phyloP scores from a whole-genome alignment of 2,888 invertebrate species.

The Caenorhabditis panamensis region DNA sequence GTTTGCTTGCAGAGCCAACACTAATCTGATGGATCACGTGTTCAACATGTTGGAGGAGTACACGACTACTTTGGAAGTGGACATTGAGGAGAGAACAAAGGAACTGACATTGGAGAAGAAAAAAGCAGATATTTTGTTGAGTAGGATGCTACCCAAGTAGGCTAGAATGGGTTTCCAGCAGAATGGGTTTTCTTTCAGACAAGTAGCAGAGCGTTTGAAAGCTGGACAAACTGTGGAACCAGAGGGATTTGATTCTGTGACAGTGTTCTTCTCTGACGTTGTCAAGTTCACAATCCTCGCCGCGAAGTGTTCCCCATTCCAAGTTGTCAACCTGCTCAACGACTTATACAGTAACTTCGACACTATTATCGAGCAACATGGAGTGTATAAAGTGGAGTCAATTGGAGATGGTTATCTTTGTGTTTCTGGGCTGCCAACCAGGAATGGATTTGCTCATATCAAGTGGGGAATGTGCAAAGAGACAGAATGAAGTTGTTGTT shows the following conservation, averaged over 20 bases:
- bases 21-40: slow-evolving; percentile 78
- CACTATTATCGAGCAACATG: slow-evolving; percentile 75
- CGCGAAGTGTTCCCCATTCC: slow-evolving; percentile 75
- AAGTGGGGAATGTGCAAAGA: slow-evolving; percentile 12
- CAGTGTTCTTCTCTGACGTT: slow-evolving; percentile 80
- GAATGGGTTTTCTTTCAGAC: slow-evolving; percentile 8
- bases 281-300: slow-evolving; percentile 78
- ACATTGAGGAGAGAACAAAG: slow-evolving; percentile 74
- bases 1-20: slow-evolving; percentile 27
- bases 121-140: slow-evolving; percentile 74
- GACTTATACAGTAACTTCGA: slow-evolving; percentile 76
- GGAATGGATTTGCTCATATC: slow-evolving; percentile 72
- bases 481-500: not conserved
- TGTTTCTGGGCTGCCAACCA: slow-evolving; percentile 76
- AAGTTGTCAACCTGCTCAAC: slow-evolving; percentile 77
- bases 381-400: slow-evolving; percentile 79
- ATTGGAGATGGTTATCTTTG: slow-evolving; percentile 79
- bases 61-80: slow-evolving; percentile 74
- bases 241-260: slow-evolving; percentile 77
- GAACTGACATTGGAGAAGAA: slow-evolving; percentile 77
- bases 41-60: slow-evolving; percentile 78
- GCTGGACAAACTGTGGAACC: slow-evolving; percentile 77
- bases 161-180: not conserved
- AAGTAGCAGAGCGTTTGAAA: slow-evolving; percentile 76
- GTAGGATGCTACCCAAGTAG: slow-evolving; percentile 76